These are phyloP conservation scores for Passer domesticus DNA, from an alignment of 2,113 vertebrate genomes.

Conservation along the genomic window DNA sequence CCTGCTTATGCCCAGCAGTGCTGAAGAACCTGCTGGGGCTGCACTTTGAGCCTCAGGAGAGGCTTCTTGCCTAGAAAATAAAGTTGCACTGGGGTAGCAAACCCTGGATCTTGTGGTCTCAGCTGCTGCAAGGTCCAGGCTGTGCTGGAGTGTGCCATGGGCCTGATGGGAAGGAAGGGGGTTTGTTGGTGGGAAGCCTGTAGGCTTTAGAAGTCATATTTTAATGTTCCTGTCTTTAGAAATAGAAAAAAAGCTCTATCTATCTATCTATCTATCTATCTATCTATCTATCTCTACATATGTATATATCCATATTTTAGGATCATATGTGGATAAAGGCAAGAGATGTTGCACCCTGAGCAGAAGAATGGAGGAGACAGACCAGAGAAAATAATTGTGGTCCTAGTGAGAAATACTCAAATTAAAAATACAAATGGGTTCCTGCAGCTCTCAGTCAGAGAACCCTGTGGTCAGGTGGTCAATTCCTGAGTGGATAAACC, in stretches of 20 bases:
- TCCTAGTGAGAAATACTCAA: neutral
- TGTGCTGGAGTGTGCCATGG: neutral
- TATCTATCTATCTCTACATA: no score
- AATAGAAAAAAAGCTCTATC: neutral
- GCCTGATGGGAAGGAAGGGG: no score
- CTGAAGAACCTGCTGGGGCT: neutral
- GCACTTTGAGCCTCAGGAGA: neutral
- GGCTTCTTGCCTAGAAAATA: neutral
- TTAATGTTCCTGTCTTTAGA: neutral
- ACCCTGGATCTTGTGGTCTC: accelerated
- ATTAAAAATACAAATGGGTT: neutral
- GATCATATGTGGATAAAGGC: neutral
- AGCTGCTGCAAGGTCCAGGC: neutral
- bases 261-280: neutral
- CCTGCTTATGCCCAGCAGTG: neutral
- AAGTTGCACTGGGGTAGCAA: neutral
- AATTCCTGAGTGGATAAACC: neutral
- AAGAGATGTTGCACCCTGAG: neutral
- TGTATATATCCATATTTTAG: neutral
- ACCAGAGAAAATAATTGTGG: neutral
- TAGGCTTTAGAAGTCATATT: neutral
- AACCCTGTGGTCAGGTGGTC: neutral
- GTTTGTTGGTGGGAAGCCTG: neutral
- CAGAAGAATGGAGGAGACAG: neutral
- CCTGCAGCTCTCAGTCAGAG: neutral